Percentiles rank a stretch among this genome's conserved stretches.
phyloP scores from a whole-genome alignment of 2,113 vertebrate genomes.

The Ceyx cyanopectus region DNA sequence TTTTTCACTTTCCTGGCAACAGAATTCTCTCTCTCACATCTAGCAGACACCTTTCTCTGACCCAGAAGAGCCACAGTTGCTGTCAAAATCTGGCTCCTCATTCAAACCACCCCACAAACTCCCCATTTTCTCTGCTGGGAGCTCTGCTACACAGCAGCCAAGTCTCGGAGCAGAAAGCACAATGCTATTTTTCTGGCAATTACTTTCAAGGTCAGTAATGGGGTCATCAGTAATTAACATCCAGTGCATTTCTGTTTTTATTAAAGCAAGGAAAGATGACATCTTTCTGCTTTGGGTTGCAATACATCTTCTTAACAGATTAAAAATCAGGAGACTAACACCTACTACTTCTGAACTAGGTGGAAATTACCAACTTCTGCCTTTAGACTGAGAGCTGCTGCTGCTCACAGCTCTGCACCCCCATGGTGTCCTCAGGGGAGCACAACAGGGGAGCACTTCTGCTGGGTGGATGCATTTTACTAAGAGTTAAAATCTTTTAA shows the following conservation, averaged over 20 bases:
- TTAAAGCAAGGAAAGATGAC: background rate
- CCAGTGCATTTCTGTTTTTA: background rate
- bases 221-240: background rate
- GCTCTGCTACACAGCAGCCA: background rate
- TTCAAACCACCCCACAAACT: background rate
- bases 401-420: background rate
- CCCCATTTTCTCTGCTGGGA: background rate
- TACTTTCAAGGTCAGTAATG: background rate
- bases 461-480: background rate
- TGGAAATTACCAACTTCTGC: background rate
- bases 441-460: background rate
- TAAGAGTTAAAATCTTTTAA: background rate
- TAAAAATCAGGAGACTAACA: background rate
- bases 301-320: background rate
- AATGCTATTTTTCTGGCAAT: background rate
- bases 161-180: background rate
- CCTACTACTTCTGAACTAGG: background rate
- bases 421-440: background rate
- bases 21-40: background rate
- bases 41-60: background rate
- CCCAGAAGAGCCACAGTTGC: background rate
- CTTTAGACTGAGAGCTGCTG: background rate
- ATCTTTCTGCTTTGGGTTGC: background rate
- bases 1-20: background rate
- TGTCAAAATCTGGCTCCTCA: background rate